phyloP scores from a whole-genome alignment of 2,113 vertebrate genomes.

The Amphilophus citrinellus region DNA sequence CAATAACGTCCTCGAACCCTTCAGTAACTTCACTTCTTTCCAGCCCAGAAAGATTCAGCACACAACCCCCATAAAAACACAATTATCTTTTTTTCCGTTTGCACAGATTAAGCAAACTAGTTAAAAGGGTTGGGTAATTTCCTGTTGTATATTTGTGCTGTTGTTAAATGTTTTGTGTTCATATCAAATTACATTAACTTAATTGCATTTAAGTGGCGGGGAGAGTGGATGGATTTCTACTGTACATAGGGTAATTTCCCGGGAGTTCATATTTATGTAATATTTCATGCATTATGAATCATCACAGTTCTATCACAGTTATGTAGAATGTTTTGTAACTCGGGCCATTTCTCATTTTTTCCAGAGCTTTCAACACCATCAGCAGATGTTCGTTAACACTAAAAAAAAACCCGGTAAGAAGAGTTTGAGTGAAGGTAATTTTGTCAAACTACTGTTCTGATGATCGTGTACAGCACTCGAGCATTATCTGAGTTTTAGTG shows the following conservation, averaged over 20 bases:
- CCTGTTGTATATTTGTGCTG: background rate
- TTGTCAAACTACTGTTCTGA: background rate
- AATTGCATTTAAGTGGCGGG: background rate
- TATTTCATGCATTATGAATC: constrained; percentile 1
- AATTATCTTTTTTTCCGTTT: background rate
- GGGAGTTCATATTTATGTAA: background rate
- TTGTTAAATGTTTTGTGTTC: background rate
- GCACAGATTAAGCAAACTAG: background rate
- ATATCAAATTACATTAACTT: background rate
- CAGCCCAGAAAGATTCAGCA: background rate
- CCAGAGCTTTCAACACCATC: background rate
- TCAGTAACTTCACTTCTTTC: background rate
- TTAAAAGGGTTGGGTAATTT: background rate
- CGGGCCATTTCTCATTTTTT: background rate
- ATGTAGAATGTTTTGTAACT: background rate
- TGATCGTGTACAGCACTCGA: background rate
- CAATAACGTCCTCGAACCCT: background rate
- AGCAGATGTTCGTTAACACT: background rate
- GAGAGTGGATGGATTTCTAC: background rate
- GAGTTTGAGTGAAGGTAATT: background rate
- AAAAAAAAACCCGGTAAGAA: background rate
- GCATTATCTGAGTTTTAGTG: background rate
- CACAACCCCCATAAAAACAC: background rate
- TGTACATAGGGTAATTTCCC: background rate
- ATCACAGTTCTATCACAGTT: background rate